Conservation (phyloP, 2,888 invertebrate species). For the Myathropa florea region DNA sequence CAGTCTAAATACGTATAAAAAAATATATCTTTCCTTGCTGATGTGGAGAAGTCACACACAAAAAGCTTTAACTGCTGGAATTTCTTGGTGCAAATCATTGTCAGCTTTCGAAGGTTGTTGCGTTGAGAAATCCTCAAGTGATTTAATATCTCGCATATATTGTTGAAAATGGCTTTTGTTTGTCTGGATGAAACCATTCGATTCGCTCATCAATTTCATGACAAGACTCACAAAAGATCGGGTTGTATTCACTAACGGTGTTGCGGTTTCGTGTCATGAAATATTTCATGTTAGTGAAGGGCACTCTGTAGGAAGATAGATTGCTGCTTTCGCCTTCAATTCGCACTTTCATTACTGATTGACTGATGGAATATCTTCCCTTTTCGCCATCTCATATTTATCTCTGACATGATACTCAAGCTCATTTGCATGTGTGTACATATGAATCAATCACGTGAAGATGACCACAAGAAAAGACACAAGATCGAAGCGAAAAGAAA, state of each 20-base stretch:
- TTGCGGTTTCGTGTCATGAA: neutral
- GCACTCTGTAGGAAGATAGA: neutral
- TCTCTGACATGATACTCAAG: neutral
- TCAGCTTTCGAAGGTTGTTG: too few relatives aligned
- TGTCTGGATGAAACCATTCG: neutral
- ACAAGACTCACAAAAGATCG: neutral
- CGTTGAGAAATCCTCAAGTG: too few relatives aligned
- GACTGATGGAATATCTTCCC: conserved; percentile 24
- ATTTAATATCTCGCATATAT: too few relatives aligned
- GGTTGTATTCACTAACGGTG: neutral
- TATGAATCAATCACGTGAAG: neutral
- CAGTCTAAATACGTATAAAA: too few relatives aligned
- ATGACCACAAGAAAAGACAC: neutral
- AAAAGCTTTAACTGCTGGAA: too few relatives aligned
- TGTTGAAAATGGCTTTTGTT: too few relatives aligned
- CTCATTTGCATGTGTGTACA: neutral
- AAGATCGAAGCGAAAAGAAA: neutral
- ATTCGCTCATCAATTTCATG: neutral
- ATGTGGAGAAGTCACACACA: too few relatives aligned
- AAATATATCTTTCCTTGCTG: too few relatives aligned
- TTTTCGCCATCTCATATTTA: conserved; percentile 10
- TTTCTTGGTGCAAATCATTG: too few relatives aligned
- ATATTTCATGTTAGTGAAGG: neutral
- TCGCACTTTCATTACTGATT: conserved; percentile 35
- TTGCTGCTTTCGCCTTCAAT: conserved; percentile 13